Conservation (phyloP, 2,888 invertebrate genomes). For the Cantharis lateralis region DNA sequence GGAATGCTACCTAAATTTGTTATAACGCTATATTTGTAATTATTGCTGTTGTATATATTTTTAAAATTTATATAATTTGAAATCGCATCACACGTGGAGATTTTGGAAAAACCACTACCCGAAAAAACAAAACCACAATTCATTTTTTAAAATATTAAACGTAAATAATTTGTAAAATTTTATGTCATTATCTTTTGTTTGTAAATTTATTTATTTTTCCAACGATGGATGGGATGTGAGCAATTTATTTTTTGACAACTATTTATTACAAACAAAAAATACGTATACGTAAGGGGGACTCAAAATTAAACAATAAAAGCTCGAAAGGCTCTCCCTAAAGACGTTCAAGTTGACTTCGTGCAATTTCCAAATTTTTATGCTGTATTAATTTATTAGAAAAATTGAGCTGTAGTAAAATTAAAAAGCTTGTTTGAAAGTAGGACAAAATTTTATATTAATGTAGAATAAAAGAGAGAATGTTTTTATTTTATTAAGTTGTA, state of each 20-base stretch:
- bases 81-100: too few species aligned
- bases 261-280: background rate
- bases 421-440: constrained; percentile 26
- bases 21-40: too few species aligned
- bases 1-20: too few species aligned
- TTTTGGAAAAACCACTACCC: too few species aligned
- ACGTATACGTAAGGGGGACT: background rate
- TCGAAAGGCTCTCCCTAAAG: too few species aligned
- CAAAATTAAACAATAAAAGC: too few species aligned
- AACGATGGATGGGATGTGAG: background rate
- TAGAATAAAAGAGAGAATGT: constrained; percentile 24
- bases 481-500: constrained; percentile 42
- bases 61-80: too few species aligned
- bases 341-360: too few species aligned
- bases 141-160: background rate
- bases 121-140: background rate
- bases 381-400: constrained; percentile 12
- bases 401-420: constrained; percentile 24
- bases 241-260: background rate
- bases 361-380: background rate
- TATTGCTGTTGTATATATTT: too few species aligned
- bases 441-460: constrained; percentile 26
- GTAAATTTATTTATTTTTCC: background rate
- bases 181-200: background rate
- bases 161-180: background rate